Evolutionary conservation across 2,113 vertebrate species (phyloP).

Genomic region (Beaufortia kweichowensis): DNA sequence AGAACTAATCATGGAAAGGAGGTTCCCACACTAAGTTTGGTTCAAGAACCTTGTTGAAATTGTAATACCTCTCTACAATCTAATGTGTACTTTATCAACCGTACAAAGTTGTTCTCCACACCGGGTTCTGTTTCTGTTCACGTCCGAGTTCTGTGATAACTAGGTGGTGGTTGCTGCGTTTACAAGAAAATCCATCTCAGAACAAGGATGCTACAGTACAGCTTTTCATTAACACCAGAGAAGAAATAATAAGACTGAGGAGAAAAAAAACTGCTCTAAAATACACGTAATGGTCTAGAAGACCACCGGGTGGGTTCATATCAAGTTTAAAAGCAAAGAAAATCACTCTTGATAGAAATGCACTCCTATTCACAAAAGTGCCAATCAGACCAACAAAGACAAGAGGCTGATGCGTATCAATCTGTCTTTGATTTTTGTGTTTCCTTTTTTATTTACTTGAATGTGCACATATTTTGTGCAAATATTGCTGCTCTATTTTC

Average conservation of each 20-base stretch:
- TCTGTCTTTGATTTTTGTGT: conserved; percentile 69
- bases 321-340: conserved; percentile 60
- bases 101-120: neutral
- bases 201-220: conserved; percentile 2
- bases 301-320: conserved; percentile 53
- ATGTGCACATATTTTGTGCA: conserved; percentile 79
- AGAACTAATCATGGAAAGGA: neutral
- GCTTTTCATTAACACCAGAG: neutral
- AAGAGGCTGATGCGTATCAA: conserved; percentile 72
- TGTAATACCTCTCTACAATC: neutral
- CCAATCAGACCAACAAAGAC: conserved; percentile 81
- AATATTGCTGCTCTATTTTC: conserved; percentile 79
- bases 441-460: conserved; percentile 75
- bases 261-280: conserved; percentile 28
- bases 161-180: neutral
- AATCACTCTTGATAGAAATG: conserved; percentile 64
- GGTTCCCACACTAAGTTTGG: neutral
- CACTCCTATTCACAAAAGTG: conserved; percentile 83
- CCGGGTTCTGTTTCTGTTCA: neutral
- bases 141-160: neutral
- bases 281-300: conserved; percentile 52
- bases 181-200: neutral
- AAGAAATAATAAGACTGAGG: neutral
- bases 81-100: neutral
- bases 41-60: neutral